Evolutionary conservation across 2,113 vertebrate species (phyloP).

Genomic region (Vireo altiloquus): DNA sequence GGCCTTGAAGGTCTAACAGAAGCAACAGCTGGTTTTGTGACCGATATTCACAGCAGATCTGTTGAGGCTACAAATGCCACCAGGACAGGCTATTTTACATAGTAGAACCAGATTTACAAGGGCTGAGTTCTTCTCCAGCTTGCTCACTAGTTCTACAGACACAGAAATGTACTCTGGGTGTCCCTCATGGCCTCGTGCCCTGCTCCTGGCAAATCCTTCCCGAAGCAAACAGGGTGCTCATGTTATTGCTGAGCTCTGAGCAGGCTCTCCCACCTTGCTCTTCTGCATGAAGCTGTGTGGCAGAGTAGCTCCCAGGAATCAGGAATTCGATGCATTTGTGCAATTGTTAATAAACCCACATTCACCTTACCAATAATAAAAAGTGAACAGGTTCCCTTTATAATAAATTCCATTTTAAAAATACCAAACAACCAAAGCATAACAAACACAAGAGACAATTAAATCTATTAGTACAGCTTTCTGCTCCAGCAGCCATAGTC

Average conservation of each 20-base stretch:
- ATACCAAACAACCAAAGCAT: not conserved
- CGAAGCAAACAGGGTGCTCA: not conserved
- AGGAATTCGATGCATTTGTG: not conserved
- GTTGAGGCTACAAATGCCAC: not conserved
- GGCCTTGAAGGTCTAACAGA: not conserved
- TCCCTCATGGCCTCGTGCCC: rapidly evolving
- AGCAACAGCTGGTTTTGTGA: not conserved
- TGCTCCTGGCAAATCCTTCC: not conserved
- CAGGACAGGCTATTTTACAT: not conserved
- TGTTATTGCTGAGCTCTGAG: not conserved
- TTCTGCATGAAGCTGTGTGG: not conserved
- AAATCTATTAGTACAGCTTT: not conserved
- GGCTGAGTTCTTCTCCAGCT: not conserved
- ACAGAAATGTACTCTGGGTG: not conserved
- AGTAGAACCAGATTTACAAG: not conserved
- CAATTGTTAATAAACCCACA: not conserved
- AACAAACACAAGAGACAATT: not conserved
- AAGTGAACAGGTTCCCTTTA: not conserved
- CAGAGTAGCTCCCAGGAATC: not conserved
- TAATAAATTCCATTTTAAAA: not conserved
- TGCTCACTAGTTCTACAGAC: not conserved
- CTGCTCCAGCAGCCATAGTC: not conserved
- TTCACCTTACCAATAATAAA: not conserved
- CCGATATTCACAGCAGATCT: not conserved
- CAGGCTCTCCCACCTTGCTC: not conserved